Evolutionary conservation across 1,140 invertebrate genomes (phyloP).

Genomic region (Drosophila elegans): DNA sequence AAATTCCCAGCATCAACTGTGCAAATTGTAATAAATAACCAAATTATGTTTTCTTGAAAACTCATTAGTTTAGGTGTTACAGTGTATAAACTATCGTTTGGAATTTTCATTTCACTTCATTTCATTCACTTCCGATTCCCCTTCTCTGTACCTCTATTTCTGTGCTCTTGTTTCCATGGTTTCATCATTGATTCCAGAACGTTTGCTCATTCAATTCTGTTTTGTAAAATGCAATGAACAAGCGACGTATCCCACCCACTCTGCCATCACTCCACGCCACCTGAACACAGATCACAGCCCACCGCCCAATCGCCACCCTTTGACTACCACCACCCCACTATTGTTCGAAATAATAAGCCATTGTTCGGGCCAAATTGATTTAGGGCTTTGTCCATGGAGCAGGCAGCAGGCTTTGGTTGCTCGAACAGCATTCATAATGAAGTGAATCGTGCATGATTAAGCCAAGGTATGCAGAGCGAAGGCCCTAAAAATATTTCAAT

Average conservation of each 20-base stretch:
- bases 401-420: conserved; percentile 21
- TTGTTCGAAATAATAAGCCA: conserved; percentile 67
- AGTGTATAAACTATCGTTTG: conserved; percentile 76
- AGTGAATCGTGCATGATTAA: conserved; percentile 44
- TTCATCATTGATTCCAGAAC: conserved; percentile 49
- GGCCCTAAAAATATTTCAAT: conserved; percentile 20
- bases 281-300: conserved; percentile 11
- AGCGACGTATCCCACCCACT: conserved; percentile 48
- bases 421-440: conserved; percentile 37
- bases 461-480: conserved; percentile 34
- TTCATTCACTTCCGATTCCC: conserved; percentile 20
- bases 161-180: conserved; percentile 42
- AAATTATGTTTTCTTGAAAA: conserved; percentile 57
- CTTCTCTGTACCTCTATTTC: conserved; percentile 12
- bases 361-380: conserved; percentile 71
- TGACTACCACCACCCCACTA: conserved; percentile 24
- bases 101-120: conserved; percentile 54
- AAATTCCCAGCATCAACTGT: conserved; percentile 55
- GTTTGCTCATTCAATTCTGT: conserved; percentile 42
- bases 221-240: conserved; percentile 58
- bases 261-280: conserved; percentile 14
- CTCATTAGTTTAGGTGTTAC: conserved; percentile 81
- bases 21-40: conserved; percentile 82
- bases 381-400: conserved; percentile 52
- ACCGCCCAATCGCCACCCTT: conserved; percentile 11